Evolutionary conservation across 1,140 invertebrate species (phyloP), one percentile per base, ranked within the genome.

Genomic region (Lepidurus arcticus): DNA sequence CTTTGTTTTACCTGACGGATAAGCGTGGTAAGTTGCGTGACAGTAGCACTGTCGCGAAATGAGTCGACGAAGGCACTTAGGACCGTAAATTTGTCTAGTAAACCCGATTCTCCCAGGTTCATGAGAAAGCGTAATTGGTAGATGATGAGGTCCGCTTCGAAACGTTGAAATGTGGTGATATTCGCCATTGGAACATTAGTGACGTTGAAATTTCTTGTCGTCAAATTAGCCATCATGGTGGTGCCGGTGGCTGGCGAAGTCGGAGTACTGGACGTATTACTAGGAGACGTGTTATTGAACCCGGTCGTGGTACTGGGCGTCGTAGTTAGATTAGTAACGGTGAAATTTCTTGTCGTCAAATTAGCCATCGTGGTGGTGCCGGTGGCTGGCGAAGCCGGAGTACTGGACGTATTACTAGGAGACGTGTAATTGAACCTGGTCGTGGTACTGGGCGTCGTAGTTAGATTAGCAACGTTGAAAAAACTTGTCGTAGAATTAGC

Each of bases 31-130:
- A 76, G 24, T n/a, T 47, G 26, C 42, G 16, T 42, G 4, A 76
- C 24, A 44, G 9, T 76, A 21, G 7, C 43, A 21, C 16, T 16
- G 10, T 45, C 43, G 10, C 47, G 43, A 4, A 76, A 24, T 1
- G 43, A 16, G 8, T 76, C 44, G 4, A 76, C 1, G 24, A 76
- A 47, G 13, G 75, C 43, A 26, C 42, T 47, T 26, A 76, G 13
- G 16, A 44, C 43, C 13, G 75, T 76, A 16, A 76, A 47, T n/a
- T 42, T 76, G 16, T 76, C 42, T 24, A 76, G 42, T 1, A 76
- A 44, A 11, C 7, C 13, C 6, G 53, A 21, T 9, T 65, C 53
- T 65, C 53, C 21, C 53, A 65, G 13, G 13, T 65, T 65, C 53
- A 65, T 65, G 13, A 65, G 16, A n/a, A 1, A n/a, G 53, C 53